Percentiles rank a stretch among this genome's conserved stretches.
Conservation (phyloP, 37 sponge, comb jelly and placozoan species). For the Hexactinellida sp. region DNA sequence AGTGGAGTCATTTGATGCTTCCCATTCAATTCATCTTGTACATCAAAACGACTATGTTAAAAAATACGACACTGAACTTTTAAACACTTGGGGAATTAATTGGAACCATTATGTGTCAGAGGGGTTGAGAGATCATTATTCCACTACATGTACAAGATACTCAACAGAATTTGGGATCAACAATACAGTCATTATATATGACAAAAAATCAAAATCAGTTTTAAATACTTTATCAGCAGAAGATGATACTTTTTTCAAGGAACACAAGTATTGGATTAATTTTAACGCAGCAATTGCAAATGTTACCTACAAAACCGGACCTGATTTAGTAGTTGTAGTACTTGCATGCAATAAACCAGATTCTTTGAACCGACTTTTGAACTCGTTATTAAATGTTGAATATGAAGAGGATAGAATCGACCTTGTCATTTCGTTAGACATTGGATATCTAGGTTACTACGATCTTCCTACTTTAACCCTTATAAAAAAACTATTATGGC, state of each 20-base stretch:
- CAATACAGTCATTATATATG: not conserved
- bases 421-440: too few species aligned
- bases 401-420: not conserved
- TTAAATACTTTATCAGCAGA: not conserved
- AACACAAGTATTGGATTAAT: not conserved
- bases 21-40: not conserved
- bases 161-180: too few species aligned
- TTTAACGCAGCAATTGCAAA: not conserved
- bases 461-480: not conserved
- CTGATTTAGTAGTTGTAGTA: too few species aligned
- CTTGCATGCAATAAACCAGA: too few species aligned
- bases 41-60: not conserved
- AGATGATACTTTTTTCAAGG: not conserved
- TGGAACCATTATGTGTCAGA: too few species aligned
- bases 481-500: not conserved
- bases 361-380: too few species aligned
- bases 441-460: too few species aligned
- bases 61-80: not conserved
- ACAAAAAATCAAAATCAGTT: not conserved
- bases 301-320: too few species aligned
- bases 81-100: too few species aligned
- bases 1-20: not conserved
- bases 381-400: not conserved
- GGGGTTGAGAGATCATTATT: too few species aligned
- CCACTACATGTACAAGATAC: too few species aligned